These are phyloP conservation scores for Busseola fusca DNA, from an alignment of 2,888 invertebrate species.

Conservation along the genomic window DNA sequence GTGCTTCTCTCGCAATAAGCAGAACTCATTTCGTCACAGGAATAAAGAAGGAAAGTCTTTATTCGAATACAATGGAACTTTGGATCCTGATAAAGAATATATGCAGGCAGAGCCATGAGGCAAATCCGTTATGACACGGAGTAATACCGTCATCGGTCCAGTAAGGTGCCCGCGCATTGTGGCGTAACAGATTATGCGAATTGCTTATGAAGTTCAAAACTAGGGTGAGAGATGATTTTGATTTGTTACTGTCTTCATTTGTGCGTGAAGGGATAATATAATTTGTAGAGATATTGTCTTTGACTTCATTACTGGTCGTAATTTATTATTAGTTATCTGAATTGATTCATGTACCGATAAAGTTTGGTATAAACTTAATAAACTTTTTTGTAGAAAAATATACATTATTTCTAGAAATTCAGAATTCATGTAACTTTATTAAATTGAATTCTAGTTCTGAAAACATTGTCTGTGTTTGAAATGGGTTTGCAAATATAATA, in stretches of 20 bases:
- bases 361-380: too few relatives aligned
- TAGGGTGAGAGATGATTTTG: conserved; percentile 39
- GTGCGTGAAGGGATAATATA: conserved; percentile 39
- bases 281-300: conserved; percentile 31
- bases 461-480: background rate
- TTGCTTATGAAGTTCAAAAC: conserved; percentile 37
- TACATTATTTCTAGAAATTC: background rate
- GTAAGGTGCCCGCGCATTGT: conserved; percentile 45
- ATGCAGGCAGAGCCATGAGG: conserved; percentile 67
- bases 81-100: conserved; percentile 67
- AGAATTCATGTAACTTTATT: background rate
- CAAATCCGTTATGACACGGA: conserved; percentile 71
- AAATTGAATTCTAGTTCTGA: background rate
- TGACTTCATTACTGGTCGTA: conserved; percentile 5
- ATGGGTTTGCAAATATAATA: background rate
- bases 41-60: conserved; percentile 67
- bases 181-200: conserved; percentile 54
- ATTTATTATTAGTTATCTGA: background rate
- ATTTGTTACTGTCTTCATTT: conserved; percentile 52
- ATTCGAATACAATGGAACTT: conserved; percentile 63
- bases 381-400: background rate
- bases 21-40: conserved; percentile 69
- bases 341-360: background rate
- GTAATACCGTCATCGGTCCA: conserved; percentile 55
- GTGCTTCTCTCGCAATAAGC: conserved; percentile 53